phyloP scores from a whole-genome alignment of 2,888 invertebrate species.

The Euzophera pinguis region DNA sequence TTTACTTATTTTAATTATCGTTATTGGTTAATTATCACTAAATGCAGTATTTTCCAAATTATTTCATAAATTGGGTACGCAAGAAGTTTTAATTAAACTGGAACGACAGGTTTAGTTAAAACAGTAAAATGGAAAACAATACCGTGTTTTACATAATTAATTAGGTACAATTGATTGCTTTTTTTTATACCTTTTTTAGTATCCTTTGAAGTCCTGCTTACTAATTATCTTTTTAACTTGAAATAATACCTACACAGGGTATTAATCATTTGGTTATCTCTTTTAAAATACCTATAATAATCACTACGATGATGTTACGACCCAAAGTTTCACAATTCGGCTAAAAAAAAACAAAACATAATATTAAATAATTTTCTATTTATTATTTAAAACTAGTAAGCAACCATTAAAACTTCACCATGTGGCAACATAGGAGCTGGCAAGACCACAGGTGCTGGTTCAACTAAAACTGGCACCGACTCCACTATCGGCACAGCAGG shows the following conservation, averaged over 20 bases:
- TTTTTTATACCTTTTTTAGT: too few species aligned
- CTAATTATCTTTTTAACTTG: not conserved
- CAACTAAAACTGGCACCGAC: not conserved
- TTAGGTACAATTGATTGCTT: not conserved
- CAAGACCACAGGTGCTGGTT: not conserved
- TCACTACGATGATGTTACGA: too few species aligned
- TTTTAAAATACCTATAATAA: too few species aligned
- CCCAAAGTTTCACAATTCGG: too few species aligned
- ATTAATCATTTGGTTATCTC: not conserved
- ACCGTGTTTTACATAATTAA: not conserved
- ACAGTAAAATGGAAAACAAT: too few species aligned
- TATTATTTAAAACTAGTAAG: conserved; percentile 1
- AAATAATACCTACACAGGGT: not conserved
- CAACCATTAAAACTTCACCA: not conserved
- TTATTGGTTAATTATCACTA: too few species aligned
- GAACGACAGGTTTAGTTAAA: too few species aligned
- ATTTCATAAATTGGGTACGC: too few species aligned
- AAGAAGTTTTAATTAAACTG: too few species aligned
- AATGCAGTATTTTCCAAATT: too few species aligned
- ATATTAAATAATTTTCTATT: not conserved
- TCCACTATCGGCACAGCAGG: not conserved
- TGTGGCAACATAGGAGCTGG: not conserved
- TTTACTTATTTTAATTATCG: too few species aligned
- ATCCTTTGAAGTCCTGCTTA: not conserved
- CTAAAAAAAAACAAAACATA: not conserved